Conservation (phyloP, 1,140 invertebrate species). For the Brachystomella parvula region DNA sequence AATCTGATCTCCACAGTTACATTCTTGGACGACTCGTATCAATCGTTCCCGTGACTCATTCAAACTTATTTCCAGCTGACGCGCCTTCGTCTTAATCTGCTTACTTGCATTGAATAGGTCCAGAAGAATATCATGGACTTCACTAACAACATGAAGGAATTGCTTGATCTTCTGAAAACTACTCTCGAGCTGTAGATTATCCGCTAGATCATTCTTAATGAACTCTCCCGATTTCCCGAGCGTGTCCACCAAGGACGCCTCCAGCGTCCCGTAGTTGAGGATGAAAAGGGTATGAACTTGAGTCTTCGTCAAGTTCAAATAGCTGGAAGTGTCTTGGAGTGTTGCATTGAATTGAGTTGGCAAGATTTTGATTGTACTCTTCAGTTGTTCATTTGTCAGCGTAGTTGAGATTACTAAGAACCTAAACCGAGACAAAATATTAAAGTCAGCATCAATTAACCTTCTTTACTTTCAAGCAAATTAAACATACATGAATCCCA, state of each 20-base stretch:
- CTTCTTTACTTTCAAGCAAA: no score
- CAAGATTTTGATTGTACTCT: constrained; percentile 1
- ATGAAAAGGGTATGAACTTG: constrained; percentile 7
- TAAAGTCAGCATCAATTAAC: neutral
- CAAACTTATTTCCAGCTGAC: neutral
- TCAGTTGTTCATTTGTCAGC: constrained; percentile 2
- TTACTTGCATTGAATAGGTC: neutral
- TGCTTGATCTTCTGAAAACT: neutral
- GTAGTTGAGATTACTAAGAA: neutral
- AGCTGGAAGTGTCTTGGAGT: neutral
- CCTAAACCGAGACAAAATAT: constrained; percentile 9
- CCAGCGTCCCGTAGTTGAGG: neutral
- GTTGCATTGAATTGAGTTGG: neutral
- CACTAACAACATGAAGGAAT: neutral
- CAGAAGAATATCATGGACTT: neutral
- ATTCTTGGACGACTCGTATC: neutral
- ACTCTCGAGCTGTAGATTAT: neutral
- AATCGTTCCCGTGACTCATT: neutral
- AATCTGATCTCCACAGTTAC: constrained; percentile 2
- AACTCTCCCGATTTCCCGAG: neutral
- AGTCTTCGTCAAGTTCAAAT: neutral
- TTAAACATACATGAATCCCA: constrained; percentile 1
- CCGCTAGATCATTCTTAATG: neutral
- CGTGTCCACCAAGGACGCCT: constrained; percentile 6
- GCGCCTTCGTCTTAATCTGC: constrained; percentile 1